Conservation (phyloP, 2,888 invertebrate genomes). For the Mimumesa dahlbomi region DNA sequence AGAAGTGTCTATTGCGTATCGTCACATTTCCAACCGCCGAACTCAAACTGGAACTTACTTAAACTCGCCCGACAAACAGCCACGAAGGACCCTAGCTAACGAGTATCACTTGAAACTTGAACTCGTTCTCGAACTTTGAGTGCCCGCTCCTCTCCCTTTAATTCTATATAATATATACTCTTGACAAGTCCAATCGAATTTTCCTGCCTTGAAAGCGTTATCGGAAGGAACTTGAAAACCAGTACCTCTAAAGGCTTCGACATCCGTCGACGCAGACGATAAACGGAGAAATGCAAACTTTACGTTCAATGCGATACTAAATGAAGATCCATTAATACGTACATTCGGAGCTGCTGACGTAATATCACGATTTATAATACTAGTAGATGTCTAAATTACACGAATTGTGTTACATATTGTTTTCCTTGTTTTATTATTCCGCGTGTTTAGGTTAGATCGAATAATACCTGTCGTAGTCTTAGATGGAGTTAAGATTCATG, state of each 20-base stretch:
- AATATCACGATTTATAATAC: too few species aligned
- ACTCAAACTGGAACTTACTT: conserved; percentile 34
- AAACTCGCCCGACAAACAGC: conserved; percentile 41
- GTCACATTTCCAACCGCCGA: conserved; percentile 28
- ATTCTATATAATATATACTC: conserved; percentile 19
- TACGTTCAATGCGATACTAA: background rate
- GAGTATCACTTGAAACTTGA: conserved; percentile 52
- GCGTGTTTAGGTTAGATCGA: too few species aligned
- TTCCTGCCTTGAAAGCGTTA: conserved; percentile 15
- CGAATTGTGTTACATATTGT: too few species aligned
- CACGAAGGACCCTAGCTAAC: conserved; percentile 43
- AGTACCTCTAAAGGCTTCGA: too few species aligned
- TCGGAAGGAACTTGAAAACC: conserved; percentile 1
- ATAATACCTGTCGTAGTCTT: too few species aligned
- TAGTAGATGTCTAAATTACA: too few species aligned
- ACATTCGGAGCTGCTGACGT: too few species aligned
- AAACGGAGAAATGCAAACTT: background rate
- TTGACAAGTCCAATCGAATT: conserved; percentile 25
- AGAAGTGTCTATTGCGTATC: conserved; percentile 6
- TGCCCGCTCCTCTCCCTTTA: conserved; percentile 14
- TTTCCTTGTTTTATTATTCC: too few species aligned
- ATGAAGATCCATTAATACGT: too few species aligned
- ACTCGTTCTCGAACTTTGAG: conserved; percentile 15
- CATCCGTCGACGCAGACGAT: background rate
- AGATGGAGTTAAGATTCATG: too few species aligned